Evolutionary conservation across 1,140 invertebrate species (phyloP), one percentile per base, ranked within the genome.

Genomic region (Pteromalus puparum): DNA sequence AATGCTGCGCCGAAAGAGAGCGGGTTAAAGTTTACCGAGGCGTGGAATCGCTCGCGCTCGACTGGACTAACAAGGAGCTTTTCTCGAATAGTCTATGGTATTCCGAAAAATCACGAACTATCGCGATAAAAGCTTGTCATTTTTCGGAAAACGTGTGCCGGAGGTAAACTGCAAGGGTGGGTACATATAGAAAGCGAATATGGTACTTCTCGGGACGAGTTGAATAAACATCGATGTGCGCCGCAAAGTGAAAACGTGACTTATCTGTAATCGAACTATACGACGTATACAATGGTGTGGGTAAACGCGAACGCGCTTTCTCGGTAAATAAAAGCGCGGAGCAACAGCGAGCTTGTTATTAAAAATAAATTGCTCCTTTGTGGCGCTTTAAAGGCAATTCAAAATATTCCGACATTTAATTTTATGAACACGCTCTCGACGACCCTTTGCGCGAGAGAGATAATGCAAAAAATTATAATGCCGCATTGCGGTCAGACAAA

Each of bases 241-340:
- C 26, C 13, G 72, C 46, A 46, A 76, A 76, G 46, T 53, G 74
- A 76, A 76, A 76, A 53, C 74, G 74, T 76, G 74, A 53, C 74
- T 53, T 76, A 76, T 76, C 74, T 76, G 21, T 13, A 48, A 76
- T 76, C 74, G n/a, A 76, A 76, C 18, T 46, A 18, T 38, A 73
- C 34, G 6, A 7, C 18, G 38, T 42, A 42, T 9, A 42, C 38
- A 42, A 9, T 10, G 38, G 53, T 21, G 53, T 18, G 53, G 53
- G n/a, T n/a, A 61, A 61, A 61, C 53, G n/a, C 53, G n/a, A 61
- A 61, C 53, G 53, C 53, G 53, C 53, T 61, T 61, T n/a, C 53
- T 61, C 21, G 21, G 53, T 61, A 61, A 61, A 61, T 61, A 61
- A 5, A 61, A 61, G 53, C 53, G 1, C 53, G 53, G 46, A 5